Conservation (phyloP, 1,140 invertebrate genomes). For the Campoletis sonorensis region DNA sequence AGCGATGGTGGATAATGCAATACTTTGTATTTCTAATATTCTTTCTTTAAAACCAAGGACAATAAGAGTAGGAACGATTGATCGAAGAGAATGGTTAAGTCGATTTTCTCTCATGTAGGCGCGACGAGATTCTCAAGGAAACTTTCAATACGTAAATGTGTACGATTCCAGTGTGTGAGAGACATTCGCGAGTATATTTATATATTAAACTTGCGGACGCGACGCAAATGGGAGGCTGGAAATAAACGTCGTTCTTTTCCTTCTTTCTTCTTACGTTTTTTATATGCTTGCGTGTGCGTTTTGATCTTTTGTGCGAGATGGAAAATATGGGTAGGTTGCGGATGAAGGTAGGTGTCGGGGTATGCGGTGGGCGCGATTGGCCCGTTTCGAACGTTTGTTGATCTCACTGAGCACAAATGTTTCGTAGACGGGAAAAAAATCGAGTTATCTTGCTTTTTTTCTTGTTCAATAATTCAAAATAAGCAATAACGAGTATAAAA, state of each 20-base stretch:
- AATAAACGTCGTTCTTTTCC: conserved; percentile 7
- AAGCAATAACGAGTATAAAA: too few relatives aligned
- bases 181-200: background rate
- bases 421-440: background rate
- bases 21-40: background rate
- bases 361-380: conserved; percentile 14
- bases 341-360: conserved; percentile 31
- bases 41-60: background rate
- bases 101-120: conserved; percentile 6
- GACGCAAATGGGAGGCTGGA: background rate
- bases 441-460: too few relatives aligned
- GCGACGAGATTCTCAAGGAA: conserved; percentile 7
- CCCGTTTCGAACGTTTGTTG: conserved; percentile 6
- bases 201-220: background rate
- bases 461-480: too few relatives aligned
- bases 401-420: background rate
- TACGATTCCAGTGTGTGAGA: background rate
- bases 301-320: conserved; percentile 10
- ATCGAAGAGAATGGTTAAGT: background rate
- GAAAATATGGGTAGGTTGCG: conserved; percentile 6
- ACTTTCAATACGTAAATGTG: conserved; percentile 10
- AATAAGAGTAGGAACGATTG: background rate
- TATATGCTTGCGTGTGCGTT: background rate
- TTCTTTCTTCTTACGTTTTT: background rate
- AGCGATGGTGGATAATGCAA: background rate